Evolutionary conservation across 1,140 invertebrate species (phyloP).

Genomic region (Bacillus rossius): DNA sequence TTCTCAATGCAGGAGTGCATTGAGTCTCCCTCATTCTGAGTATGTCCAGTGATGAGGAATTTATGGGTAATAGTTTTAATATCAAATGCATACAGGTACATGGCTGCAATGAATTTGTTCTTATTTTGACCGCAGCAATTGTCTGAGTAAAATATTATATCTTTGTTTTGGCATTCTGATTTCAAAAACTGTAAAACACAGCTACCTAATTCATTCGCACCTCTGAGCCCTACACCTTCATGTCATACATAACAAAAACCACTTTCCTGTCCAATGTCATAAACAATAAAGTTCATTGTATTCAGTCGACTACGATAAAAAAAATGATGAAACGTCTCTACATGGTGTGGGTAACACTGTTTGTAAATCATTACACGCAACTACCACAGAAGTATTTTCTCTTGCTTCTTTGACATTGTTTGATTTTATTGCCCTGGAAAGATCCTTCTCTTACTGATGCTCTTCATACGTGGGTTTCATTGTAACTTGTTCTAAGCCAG

Average conservation of each 20-base stretch:
- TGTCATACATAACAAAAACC: constrained; percentile 29
- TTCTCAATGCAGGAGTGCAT: constrained; percentile 35
- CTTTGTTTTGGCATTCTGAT: background rate
- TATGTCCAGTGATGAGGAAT: constrained; percentile 39
- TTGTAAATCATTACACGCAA: constrained; percentile 32
- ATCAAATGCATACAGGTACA: constrained; percentile 32
- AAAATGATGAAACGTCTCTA: constrained; percentile 27
- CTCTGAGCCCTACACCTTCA: constrained; percentile 24
- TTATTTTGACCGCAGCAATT: constrained; percentile 42
- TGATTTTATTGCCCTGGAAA: background rate
- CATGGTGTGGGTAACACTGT: constrained; percentile 28
- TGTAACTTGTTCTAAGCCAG: constrained; percentile 22
- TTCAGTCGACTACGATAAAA: constrained; percentile 32
- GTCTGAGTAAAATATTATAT: constrained; percentile 33
- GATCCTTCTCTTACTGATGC: background rate
- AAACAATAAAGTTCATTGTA: constrained; percentile 32
- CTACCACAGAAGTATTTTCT: background rate
- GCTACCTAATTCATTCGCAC: constrained; percentile 31
- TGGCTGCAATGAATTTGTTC: constrained; percentile 36
- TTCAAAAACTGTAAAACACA: constrained; percentile 27
- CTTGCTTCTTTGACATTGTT: background rate
- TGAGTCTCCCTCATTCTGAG: constrained; percentile 40
- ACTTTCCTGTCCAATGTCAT: constrained; percentile 19
- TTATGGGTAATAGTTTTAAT: constrained; percentile 37
- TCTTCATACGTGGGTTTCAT: background rate